phyloP scores from a whole-genome alignment of 2,888 invertebrate species.

The Drosophila ezoana region DNA sequence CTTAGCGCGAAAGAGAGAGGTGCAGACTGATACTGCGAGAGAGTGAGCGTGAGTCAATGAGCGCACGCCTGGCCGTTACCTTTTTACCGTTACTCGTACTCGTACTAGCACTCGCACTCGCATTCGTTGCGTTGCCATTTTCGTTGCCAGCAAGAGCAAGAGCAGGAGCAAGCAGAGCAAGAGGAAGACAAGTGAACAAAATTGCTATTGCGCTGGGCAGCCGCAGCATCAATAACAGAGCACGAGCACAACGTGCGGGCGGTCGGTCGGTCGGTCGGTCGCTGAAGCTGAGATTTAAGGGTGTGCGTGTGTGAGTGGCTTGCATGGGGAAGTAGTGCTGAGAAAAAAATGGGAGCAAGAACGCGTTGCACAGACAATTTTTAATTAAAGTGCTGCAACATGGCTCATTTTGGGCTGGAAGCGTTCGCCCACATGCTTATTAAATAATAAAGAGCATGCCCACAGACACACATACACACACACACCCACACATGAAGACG shows the following conservation, averaged over 20 bases:
- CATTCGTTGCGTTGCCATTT: slow-evolving; percentile 28
- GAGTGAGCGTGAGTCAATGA: slow-evolving; percentile 24
- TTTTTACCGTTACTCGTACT: slow-evolving; percentile 46
- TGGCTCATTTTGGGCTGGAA: slow-evolving; percentile 34
- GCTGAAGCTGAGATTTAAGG: slow-evolving; percentile 48
- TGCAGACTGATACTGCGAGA: slow-evolving; percentile 5
- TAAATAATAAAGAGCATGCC: slow-evolving; percentile 62
- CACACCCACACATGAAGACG: neutral
- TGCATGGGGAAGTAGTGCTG: slow-evolving; percentile 15
- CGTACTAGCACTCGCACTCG: slow-evolving; percentile 8
- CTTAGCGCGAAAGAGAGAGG: slow-evolving; percentile 7
- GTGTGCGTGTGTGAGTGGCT: slow-evolving; percentile 31
- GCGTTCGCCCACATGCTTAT: slow-evolving; percentile 65
- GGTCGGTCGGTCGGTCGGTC: slow-evolving; percentile 1
- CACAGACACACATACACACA: slow-evolving; percentile 35
- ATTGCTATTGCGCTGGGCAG: slow-evolving; percentile 77
- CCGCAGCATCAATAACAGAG: slow-evolving; percentile 63
- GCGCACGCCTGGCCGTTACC: slow-evolving; percentile 40
- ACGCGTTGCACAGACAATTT: slow-evolving; percentile 51
- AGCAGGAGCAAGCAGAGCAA: slow-evolving; percentile 57
- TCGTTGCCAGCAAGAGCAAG: slow-evolving; percentile 49
- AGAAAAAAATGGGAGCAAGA: slow-evolving; percentile 45
- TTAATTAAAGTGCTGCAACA: slow-evolving; percentile 61
- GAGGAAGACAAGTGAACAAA: slow-evolving; percentile 75
- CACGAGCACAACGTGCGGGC: slow-evolving; percentile 29